Base-by-base conservation (phyloP, 2,797 vertebrate genomes). In the Corythornis leucogaster region DNA sequence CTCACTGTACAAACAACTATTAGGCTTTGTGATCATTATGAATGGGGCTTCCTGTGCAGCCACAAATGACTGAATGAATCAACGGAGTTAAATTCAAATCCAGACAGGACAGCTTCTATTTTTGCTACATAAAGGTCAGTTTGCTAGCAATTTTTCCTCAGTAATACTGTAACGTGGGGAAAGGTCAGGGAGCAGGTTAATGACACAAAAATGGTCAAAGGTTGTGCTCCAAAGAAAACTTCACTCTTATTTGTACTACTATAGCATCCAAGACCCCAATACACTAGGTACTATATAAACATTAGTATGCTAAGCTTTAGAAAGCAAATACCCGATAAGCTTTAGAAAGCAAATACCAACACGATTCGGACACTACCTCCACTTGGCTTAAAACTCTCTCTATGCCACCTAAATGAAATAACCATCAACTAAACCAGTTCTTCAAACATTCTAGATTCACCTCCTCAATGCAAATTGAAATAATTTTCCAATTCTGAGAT, bases 31-130 rank as follows among this genome's bases (percentile, higher is more conserved):
- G 79, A 94, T 42, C 25, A 3, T 20, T 20, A 68, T 93, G 92
- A 94, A 94, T 92, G 86, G 69, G 81, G 75, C 92, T 95, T 95
- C 92, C 92, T 90, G 88, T 80, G 76, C 48, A 59, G 93, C 68
- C 90, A 91, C 90, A 75, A 89, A 89, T 17, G 31, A 66, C 43
- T 78, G 88, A 92, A 94, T 92, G 88, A 94, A 94, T 95, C 85
- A 80, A 92, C 53, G 2, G 33, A 92, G 75, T 77, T 85, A 80
- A 94, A 95, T 55, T 88, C 95, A 66, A 67, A 78, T 30, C 62
- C 75, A 84, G 51, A 75, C 75, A 94, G 75, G 80, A 84, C 43
- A 87, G 55, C 73, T 89, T 85, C 88, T 87, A 68, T 61, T 93
- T 95, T 76, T 76, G 31, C 75, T 76, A 76, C 15, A 82, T 69